A percentile compares a stretch with the other conserved stretches of the same genome.
These are phyloP conservation scores for Sibirionetta formosa DNA, from an alignment of 2,797 vertebrate genomes.

Conservation along the genomic window DNA sequence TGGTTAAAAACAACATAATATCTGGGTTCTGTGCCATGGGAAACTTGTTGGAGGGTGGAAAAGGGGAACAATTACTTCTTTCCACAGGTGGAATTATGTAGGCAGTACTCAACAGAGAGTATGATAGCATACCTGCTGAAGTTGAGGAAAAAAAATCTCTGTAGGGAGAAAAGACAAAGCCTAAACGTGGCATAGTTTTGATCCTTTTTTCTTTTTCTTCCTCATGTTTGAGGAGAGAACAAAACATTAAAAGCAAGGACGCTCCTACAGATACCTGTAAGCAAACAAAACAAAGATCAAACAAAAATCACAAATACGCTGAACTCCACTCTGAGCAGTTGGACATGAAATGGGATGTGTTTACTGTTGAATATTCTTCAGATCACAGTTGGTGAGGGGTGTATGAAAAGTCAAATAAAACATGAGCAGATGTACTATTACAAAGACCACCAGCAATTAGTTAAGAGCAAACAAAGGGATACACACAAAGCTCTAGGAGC, in stretches of 20 bases:
- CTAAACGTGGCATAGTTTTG: not conserved
- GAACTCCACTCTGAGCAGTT: not conserved
- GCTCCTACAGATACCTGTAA: not conserved
- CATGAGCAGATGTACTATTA: not conserved
- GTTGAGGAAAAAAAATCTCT: not conserved
- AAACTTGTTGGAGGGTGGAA: not conserved
- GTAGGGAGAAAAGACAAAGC: not conserved
- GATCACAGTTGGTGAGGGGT: constrained; percentile 7
- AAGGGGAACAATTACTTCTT: not conserved
- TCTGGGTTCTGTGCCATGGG: not conserved
- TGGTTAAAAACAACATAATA: not conserved
- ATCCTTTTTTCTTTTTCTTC: not conserved
- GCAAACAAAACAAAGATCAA: constrained; percentile 6
- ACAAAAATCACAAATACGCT: not conserved
- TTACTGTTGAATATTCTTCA: constrained; percentile 2
- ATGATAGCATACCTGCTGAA: not conserved
- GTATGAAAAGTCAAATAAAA: constrained; percentile 15
- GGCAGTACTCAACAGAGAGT: not conserved
- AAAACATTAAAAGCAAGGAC: not conserved
- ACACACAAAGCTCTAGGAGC: not conserved
- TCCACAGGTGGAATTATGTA: not conserved
- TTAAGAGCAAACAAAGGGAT: constrained; percentile 13
- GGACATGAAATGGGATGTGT: not conserved
- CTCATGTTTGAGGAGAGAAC: not conserved
- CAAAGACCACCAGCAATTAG: constrained; percentile 1